phyloP scores from a whole-genome alignment of 1,140 invertebrate species.

The Drosophila fuyamai region DNA sequence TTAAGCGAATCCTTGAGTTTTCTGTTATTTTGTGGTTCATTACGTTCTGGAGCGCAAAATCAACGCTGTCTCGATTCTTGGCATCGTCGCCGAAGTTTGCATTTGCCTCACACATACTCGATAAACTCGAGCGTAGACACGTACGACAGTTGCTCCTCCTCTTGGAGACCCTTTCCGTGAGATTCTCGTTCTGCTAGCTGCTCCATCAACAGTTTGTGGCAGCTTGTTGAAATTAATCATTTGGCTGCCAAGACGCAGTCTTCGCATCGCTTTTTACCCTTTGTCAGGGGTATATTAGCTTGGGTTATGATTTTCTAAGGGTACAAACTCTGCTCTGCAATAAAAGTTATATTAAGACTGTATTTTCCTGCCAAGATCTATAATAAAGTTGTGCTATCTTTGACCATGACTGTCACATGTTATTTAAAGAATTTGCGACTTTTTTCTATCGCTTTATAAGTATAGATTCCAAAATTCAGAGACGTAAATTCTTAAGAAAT shows the following conservation, averaged over 20 bases:
- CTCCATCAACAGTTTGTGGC: slow-evolving; percentile 68
- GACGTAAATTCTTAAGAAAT: too few species aligned
- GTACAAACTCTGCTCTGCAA: not conserved
- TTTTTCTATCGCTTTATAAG: too few species aligned
- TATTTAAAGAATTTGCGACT: too few species aligned
- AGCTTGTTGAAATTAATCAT: slow-evolving; percentile 82
- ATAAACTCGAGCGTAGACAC: slow-evolving; percentile 63
- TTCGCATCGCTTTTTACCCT: slow-evolving; percentile 4
- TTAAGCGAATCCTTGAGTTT: slow-evolving; percentile 26
- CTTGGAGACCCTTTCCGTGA: slow-evolving; percentile 11
- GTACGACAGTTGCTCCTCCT: slow-evolving; percentile 30
- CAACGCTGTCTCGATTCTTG: slow-evolving; percentile 48
- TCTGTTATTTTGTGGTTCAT: slow-evolving; percentile 69
- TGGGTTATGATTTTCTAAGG: too few species aligned
- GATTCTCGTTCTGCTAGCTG: slow-evolving; percentile 5
- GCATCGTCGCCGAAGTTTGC: slow-evolving; percentile 54
- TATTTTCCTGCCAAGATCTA: too few species aligned
- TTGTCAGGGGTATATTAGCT: not conserved
- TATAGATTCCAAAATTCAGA: too few species aligned
- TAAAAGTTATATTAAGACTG: too few species aligned
- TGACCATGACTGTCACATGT: too few species aligned
- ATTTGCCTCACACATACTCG: slow-evolving; percentile 63
- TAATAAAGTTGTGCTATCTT: too few species aligned
- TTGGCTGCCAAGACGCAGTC: slow-evolving; percentile 65
- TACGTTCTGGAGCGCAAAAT: slow-evolving; percentile 72